Evolutionary conservation across 2,888 invertebrate genomes (phyloP), one percentile per base, ranked within the genome.

Genomic region (Eupelmus urozonus): DNA sequence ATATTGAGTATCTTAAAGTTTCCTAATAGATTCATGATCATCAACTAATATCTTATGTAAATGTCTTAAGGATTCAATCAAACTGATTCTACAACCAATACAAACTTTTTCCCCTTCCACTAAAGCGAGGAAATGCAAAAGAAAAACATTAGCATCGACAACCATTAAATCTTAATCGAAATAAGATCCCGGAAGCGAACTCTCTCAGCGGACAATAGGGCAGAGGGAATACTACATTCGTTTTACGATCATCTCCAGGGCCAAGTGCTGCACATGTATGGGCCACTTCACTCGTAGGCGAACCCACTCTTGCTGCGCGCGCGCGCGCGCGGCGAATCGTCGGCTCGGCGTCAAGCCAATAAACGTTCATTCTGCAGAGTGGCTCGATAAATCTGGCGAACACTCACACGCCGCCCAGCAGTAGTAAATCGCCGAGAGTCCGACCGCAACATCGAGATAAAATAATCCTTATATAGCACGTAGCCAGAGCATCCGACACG

Each of bases 281-380:
- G 9, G 9, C 34, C 34, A 34, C 34, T 34, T 34, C 59, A 9
- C 2, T 49, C 29, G 3, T 18, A 42, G 29, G 23, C 16, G 49
- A 13, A 34, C n/a, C 16, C 25, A 5, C 16, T 42, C 45, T 60
- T 11, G 18, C 40, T 60, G n/a, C 67, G 2, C 57, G 27, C 62
- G n/a, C 25, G 5, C 18, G 27, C 16, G 4, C 45, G 3, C 34
- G 25, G 0, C 25, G 55, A 45, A 20, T 63, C 63, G 42, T 42
- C 60, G 69, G 69, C 75, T 42, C 60, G 69, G 69, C 75, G 67
- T 69, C 69, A 69, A 70, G 63, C 42, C 75, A 76, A 76, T 76
- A 70, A 53, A 70, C 76, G 57, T 65, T 76, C 70, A 76, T 76
- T 76, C 20, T 57, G 70, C 18, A 76, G 45, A 76, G 76, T 76